phyloP scores from a whole-genome alignment of 2,888 invertebrate genomes.

The Polyploca ridens region DNA sequence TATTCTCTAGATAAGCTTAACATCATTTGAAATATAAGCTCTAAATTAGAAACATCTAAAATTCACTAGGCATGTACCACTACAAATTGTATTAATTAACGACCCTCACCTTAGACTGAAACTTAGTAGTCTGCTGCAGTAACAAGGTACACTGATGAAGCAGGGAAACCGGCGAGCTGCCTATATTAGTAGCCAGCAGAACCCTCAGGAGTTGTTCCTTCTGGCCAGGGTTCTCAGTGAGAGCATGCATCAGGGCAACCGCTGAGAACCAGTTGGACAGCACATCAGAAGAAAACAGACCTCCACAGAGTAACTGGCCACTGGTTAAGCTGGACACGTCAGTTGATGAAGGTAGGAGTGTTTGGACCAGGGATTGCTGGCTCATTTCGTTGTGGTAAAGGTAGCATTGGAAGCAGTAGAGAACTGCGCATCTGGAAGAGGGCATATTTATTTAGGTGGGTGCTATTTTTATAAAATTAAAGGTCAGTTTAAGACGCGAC shows the following conservation, averaged over 20 bases:
- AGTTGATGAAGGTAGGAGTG: constrained; percentile 93
- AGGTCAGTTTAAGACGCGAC: no score
- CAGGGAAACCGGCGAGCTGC: constrained; percentile 94
- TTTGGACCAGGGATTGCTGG: constrained; percentile 95
- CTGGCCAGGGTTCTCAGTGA: constrained; percentile 92
- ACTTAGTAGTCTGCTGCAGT: constrained; percentile 92
- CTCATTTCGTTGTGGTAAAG: constrained; percentile 96
- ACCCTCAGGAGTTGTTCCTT: constrained; percentile 97
- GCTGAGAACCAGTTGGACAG: constrained; percentile 98
- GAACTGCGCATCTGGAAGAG: constrained; percentile 92
- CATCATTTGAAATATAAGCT: no score
- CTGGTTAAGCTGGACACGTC: constrained; percentile 89
- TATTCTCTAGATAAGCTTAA: background rate
- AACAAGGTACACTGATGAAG: constrained; percentile 94
- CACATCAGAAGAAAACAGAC: constrained; percentile 94
- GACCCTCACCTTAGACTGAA: constrained; percentile 87
- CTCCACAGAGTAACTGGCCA: constrained; percentile 96
- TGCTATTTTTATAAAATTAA: no score
- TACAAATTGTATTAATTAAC: background rate
- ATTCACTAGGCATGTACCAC: no score
- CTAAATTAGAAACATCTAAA: no score
- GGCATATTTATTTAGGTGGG: no score
- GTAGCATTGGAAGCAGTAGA: constrained; percentile 99
- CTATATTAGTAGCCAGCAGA: constrained; percentile 92
- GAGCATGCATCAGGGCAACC: constrained; percentile 94